Percentiles rank a stretch among this genome's conserved stretches.
phyloP scores from a whole-genome alignment of 2,888 invertebrate genomes.

The Drosophila suboccidentalis region DNA sequence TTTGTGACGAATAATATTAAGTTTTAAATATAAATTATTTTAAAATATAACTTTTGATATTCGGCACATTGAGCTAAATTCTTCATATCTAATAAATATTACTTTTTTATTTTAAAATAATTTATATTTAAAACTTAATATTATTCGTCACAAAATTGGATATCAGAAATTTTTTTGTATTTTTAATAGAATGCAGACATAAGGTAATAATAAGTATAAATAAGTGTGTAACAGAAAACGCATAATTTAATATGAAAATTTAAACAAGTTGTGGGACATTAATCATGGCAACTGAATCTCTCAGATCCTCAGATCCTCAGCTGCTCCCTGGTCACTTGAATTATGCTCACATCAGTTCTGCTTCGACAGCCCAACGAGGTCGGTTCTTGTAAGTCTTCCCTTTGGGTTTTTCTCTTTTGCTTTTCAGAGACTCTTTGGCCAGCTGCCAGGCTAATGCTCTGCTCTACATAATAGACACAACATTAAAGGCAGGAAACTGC shows the following conservation, averaged over 20 bases:
- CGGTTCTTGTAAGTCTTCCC: conserved; percentile 27
- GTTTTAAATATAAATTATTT: no score
- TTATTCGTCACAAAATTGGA: no score
- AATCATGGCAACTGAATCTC: conserved; percentile 1
- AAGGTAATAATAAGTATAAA: no score
- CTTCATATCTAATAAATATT: no score
- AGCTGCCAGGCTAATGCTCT: conserved; percentile 28
- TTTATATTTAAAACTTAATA: no score
- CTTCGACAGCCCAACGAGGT: conserved; percentile 5
- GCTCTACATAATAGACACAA: conserved; percentile 49
- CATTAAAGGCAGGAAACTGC: conserved; percentile 55
- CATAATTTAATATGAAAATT: neutral
- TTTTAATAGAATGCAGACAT: no score
- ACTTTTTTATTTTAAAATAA: no score
- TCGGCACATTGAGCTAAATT: no score
- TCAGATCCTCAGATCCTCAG: neutral
- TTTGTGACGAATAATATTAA: no score
- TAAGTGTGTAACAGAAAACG: neutral
- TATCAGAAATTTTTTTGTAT: no score
- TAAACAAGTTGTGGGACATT: neutral
- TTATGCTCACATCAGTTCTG: conserved; percentile 15
- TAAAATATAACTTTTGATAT: no score
- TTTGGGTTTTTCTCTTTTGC: conserved; percentile 1
- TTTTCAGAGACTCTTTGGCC: conserved; percentile 11
- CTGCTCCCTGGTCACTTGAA: conserved; percentile 6